Evolutionary conservation across 2,888 invertebrate species (phyloP).

Genomic region (Diaperis boleti): DNA sequence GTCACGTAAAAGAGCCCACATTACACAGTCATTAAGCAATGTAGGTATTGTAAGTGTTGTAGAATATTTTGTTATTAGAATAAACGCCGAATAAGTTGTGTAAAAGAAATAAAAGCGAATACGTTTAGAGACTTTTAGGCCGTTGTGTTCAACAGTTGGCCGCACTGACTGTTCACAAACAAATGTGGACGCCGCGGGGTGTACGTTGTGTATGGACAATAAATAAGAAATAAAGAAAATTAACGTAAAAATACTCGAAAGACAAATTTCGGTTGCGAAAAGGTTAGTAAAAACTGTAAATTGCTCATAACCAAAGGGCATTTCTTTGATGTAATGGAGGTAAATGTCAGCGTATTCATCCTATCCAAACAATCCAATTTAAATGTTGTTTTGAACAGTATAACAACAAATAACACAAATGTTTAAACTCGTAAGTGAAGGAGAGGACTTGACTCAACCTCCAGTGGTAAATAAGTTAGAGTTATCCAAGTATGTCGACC

Average conservation of each 20-base stretch:
- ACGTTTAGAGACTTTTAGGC: conserved; percentile 8
- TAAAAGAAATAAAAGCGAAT: too few species aligned
- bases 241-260: background rate
- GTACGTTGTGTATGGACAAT: conserved; percentile 2
- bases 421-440: conserved; percentile 1
- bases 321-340: conserved; percentile 23
- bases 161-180: conserved; percentile 23
- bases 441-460: background rate
- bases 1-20: too few species aligned
- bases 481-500: background rate
- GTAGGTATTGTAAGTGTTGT: too few species aligned
- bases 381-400: conserved; percentile 19
- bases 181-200: conserved; percentile 38
- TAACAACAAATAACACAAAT: background rate
- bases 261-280: background rate
- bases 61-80: too few species aligned
- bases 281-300: conserved; percentile 15
- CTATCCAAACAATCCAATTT: conserved; percentile 24
- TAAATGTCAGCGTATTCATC: conserved; percentile 11
- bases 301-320: conserved; percentile 2
- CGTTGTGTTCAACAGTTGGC: conserved; percentile 1
- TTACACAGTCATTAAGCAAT: too few species aligned
- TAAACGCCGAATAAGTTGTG: too few species aligned
- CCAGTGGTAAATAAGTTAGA: background rate
- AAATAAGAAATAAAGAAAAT: conserved; percentile 3